Percentiles rank a stretch among this genome's conserved stretches.
Evolutionary conservation across 2,113 vertebrate genomes (phyloP).

Genomic region (Illadopsis cleaveri): DNA sequence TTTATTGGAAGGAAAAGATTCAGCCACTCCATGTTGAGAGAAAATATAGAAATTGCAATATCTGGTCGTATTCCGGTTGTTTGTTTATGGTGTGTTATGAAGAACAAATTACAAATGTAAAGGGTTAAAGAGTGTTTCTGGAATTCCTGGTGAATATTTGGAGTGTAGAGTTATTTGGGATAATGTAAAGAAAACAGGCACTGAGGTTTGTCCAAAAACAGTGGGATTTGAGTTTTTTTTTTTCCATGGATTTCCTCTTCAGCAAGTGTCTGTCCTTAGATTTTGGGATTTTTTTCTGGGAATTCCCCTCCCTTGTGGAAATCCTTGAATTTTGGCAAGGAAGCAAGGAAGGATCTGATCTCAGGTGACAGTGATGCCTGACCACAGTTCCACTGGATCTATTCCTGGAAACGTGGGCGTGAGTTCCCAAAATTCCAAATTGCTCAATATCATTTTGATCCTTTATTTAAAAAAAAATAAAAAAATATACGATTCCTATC

Average conservation of each 20-base stretch:
- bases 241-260: background rate
- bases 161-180: background rate
- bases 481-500: accelerated
- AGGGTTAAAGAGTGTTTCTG: background rate
- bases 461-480: background rate
- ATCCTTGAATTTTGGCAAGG: background rate
- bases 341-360: background rate
- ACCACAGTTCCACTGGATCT: background rate
- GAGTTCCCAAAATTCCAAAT: background rate
- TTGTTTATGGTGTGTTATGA: accelerated
- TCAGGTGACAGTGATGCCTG: background rate
- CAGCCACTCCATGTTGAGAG: background rate
- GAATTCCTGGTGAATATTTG: background rate
- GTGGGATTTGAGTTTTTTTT: background rate
- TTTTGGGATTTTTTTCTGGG: background rate
- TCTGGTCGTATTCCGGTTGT: accelerated
- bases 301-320: background rate
- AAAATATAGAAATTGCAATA: accelerated
- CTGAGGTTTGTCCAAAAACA: background rate
- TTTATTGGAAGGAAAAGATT: background rate
- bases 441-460: background rate
- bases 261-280: background rate
- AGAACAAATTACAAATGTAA: background rate
- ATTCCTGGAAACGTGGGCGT: background rate
- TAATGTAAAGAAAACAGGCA: background rate